Conservation (phyloP, 2,888 invertebrate genomes). For the Limnephilus auricula region DNA sequence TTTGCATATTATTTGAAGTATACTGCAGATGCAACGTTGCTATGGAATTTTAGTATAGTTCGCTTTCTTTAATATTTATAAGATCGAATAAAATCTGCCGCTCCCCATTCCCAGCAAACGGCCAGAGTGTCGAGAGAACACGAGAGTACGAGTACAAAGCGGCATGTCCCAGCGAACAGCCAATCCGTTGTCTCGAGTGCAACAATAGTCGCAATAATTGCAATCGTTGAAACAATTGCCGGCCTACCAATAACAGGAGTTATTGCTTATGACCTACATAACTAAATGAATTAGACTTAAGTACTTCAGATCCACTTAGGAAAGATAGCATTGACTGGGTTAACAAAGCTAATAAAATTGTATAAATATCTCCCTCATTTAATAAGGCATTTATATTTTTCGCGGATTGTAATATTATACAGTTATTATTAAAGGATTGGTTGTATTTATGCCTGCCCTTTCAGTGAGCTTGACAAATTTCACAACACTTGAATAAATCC, state of each 20-base stretch:
- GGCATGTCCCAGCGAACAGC: not conserved
- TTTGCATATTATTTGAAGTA: not conserved
- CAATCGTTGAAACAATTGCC: conserved; percentile 34
- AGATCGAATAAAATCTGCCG: not conserved
- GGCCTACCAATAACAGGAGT: conserved; percentile 32
- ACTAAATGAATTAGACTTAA: conserved; percentile 10
- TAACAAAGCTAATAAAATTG: conserved; percentile 1
- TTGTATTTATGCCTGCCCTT: not conserved
- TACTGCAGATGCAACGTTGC: not conserved
- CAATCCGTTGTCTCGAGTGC: conserved; percentile 29
- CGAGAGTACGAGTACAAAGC: not conserved
- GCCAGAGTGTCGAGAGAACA: not conserved
- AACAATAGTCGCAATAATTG: conserved; percentile 11
- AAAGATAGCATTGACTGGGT: not conserved
- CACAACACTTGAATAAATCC: not conserved
- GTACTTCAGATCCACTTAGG: not conserved
- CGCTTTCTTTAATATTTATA: not conserved
- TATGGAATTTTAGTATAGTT: not conserved
- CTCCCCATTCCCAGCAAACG: not conserved
- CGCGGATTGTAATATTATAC: not conserved
- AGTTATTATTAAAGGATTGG: not conserved
- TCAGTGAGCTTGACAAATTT: conserved; percentile 2
- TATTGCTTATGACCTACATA: conserved; percentile 31
- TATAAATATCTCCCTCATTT: not conserved
- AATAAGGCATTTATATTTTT: not conserved